Evolutionary conservation across 2,113 vertebrate genomes (phyloP), one percentile per base, ranked within the genome.

Genomic region (Eulacestoma nigropectus): DNA sequence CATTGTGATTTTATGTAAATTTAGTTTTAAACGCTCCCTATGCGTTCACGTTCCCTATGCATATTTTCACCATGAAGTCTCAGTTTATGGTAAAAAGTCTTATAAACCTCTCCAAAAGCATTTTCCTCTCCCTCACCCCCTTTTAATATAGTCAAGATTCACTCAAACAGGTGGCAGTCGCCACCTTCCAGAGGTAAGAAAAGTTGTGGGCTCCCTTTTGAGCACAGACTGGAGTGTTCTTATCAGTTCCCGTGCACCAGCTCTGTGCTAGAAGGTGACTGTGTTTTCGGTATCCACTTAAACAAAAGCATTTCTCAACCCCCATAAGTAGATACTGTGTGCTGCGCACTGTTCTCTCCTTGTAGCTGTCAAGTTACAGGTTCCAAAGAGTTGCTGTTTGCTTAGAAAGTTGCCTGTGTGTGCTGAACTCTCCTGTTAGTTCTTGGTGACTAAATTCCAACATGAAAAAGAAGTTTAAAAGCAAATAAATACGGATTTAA

Each of bases 1-100:
- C 9, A 81, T 84, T 86, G 64, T 91, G 53, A 67, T 88, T 88
- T 92, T 78, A 92, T 87, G 60, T 78, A 90, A 83, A 92, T 89
- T 90, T 44, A 16, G 7, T 84, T 95, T 90, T 81, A 42, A 96
- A 84, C 13, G 21, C 26, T 91, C 87, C 84, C 87, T 81, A 76
- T n/a, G n/a, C n/a, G n/a, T n/a, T n/a, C n/a, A n/a, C n/a, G n/a
- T n/a, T n/a, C n/a, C n/a, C n/a, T n/a, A 79, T 68, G 52, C 76
- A 10, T 84, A 65, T 95, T 94, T 93, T 74, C 72, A 70, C 67
- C 63, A 9, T 44, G 39, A 35, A 74, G 85, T 72, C 73, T 37
- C 52, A 47, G 52, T 90, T 96, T 74, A 84, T 53, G 18, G 19
- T 64, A n/a, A 30, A 59, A 63, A 84, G 47, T 91, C 84, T 91